These are phyloP conservation scores for Drosophila micromelanica DNA, from an alignment of 1,140 invertebrate species.

Conservation along the genomic window DNA sequence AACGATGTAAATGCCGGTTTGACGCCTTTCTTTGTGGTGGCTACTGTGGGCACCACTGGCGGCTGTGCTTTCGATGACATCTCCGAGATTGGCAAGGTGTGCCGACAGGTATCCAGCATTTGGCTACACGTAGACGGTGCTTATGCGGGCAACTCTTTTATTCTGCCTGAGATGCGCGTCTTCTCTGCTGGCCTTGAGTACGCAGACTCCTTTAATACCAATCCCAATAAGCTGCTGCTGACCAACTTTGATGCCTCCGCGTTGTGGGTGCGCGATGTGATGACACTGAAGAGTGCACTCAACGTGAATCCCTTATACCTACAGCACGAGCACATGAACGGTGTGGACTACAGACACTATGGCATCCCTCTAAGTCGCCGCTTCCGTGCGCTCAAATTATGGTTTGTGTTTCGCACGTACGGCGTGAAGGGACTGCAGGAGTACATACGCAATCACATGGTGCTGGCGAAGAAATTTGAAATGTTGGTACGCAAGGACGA, in stretches of 20 bases:
- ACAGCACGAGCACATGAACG: slow-evolving; percentile 90
- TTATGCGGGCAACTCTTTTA: slow-evolving; percentile 93
- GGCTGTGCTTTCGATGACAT: slow-evolving; percentile 93
- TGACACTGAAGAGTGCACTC: slow-evolving; percentile 92
- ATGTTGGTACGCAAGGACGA: slow-evolving; percentile 89
- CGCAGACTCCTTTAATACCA: slow-evolving; percentile 87
- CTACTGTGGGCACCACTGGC: slow-evolving; percentile 92
- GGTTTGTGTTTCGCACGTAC: slow-evolving; percentile 94
- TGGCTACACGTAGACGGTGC: slow-evolving; percentile 92
- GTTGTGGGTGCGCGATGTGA: slow-evolving; percentile 93
- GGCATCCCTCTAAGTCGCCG: slow-evolving; percentile 94
- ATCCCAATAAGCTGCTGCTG: slow-evolving; percentile 89
- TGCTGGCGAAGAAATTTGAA: slow-evolving; percentile 94
- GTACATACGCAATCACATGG: slow-evolving; percentile 94
- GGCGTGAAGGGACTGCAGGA: slow-evolving; percentile 92
- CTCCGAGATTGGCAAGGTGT: slow-evolving; percentile 92
- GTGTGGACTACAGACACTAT: slow-evolving; percentile 95
- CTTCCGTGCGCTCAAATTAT: slow-evolving; percentile 94
- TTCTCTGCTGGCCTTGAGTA: slow-evolving; percentile 90
- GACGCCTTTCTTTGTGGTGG: slow-evolving; percentile 94
- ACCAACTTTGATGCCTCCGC: slow-evolving; percentile 96
- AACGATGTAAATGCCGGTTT: slow-evolving; percentile 92
- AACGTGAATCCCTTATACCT: slow-evolving; percentile 97
- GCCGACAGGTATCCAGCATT: slow-evolving; percentile 87
- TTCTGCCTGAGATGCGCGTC: slow-evolving; percentile 92